Evolutionary conservation across 2,113 vertebrate species (phyloP).

Genomic region (Cnemophilus loriae): DNA sequence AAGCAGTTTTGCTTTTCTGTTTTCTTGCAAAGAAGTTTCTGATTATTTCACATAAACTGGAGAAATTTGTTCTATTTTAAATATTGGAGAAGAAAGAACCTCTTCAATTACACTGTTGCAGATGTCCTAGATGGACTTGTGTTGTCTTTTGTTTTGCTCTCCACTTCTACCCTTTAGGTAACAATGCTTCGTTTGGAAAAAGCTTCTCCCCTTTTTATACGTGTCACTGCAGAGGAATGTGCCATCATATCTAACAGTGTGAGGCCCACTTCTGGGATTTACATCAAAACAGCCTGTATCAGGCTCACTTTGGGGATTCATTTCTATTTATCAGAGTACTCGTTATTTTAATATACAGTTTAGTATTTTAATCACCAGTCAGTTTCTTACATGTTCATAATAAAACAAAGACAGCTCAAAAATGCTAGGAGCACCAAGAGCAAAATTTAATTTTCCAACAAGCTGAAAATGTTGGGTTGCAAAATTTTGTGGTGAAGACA

Average conservation of each 20-base stretch:
- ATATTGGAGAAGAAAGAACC: neutral
- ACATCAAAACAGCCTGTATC: neutral
- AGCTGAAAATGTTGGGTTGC: neutral
- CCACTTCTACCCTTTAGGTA: neutral
- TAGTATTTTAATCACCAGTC: neutral
- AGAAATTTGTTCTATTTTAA: neutral
- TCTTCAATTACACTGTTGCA: neutral
- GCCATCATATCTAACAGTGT: neutral
- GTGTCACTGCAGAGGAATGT: neutral
- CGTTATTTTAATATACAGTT: neutral
- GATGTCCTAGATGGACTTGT: neutral
- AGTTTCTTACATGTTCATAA: neutral
- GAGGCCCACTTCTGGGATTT: neutral
- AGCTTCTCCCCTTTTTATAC: neutral
- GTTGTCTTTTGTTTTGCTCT: neutral
- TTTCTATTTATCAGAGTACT: neutral
- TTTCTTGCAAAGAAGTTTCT: neutral
- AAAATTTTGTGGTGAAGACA: neutral
- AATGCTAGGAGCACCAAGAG: neutral
- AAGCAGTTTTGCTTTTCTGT: neutral
- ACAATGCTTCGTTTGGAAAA: neutral
- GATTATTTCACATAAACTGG: neutral
- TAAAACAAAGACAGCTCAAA: neutral
- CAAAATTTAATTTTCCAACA: neutral
- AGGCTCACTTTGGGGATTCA: neutral